phyloP scores from a whole-genome alignment of 2,113 vertebrate species.

The Rhombomys opimus region DNA sequence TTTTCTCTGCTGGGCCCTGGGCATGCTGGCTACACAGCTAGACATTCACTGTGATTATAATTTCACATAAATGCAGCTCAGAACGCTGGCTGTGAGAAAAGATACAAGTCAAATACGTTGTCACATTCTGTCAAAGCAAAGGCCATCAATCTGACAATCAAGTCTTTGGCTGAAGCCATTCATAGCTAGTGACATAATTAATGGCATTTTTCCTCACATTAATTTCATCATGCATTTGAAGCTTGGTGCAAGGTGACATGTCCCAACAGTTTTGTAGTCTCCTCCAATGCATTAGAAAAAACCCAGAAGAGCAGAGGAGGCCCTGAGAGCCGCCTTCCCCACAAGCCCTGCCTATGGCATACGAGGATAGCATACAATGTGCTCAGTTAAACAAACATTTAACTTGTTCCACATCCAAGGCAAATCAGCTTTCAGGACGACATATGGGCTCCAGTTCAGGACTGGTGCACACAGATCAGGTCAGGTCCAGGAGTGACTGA shows the following conservation, averaged over 20 bases:
- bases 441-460: slow-evolving; percentile 64
- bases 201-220: not conserved
- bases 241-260: not conserved
- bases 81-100: slow-evolving; percentile 20
- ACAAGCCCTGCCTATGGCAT: not conserved
- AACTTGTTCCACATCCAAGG: slow-evolving; percentile 75
- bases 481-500: slow-evolving; percentile 9
- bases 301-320: not conserved
- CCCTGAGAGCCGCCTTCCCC: not conserved
- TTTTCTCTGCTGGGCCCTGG: not conserved
- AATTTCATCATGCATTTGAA: not conserved
- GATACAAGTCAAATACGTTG: not conserved
- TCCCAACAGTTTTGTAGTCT: not conserved
- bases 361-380: slow-evolving; percentile 57
- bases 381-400: slow-evolving; percentile 80
- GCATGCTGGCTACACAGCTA: not conserved
- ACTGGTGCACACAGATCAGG: slow-evolving; percentile 9
- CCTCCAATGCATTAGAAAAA: not conserved
- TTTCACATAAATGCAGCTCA: not conserved
- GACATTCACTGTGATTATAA: not conserved
- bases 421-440: slow-evolving; percentile 73
- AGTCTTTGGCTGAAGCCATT: not conserved
- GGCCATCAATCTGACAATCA: not conserved
- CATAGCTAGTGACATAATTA: slow-evolving; percentile 21
- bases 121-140: slow-evolving; percentile 48